Percentiles rank a stretch among this genome's conserved stretches.
These are phyloP conservation scores for Melierax canorus DNA, from an alignment of 2,113 vertebrate genomes.

Conservation along the genomic window DNA sequence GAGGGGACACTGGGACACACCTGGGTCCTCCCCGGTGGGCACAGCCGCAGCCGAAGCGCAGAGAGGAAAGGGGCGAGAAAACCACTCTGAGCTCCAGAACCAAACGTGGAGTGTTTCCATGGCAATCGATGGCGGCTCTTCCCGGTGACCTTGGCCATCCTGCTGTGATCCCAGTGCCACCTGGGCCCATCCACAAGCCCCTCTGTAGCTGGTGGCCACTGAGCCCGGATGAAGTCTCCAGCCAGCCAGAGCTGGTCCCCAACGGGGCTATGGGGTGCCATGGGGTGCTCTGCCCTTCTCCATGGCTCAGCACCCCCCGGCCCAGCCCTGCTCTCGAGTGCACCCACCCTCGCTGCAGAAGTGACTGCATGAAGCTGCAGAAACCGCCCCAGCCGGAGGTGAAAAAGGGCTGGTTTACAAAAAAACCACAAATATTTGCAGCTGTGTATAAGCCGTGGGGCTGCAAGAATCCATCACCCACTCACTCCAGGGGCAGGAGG, in stretches of 20 bases:
- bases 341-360: background rate
- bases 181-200: accelerated
- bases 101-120: background rate
- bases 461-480: background rate
- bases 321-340: background rate
- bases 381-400: background rate
- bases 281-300: background rate
- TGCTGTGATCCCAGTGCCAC: background rate
- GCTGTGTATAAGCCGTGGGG: background rate
- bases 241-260: background rate
- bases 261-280: accelerated
- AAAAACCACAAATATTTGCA: background rate
- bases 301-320: background rate
- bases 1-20: background rate
- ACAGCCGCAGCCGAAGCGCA: background rate
- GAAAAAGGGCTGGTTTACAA: background rate
- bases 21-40: background rate
- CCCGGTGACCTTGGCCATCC: background rate
- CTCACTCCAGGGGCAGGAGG: accelerated
- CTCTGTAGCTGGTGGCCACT: background rate
- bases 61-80: background rate
- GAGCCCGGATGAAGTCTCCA: background rate
- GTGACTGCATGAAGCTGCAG: background rate
- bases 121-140: background rate
- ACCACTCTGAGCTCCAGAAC: background rate